phyloP scores from a whole-genome alignment of 2,888 invertebrate species.

The Epinotia bilunana region DNA sequence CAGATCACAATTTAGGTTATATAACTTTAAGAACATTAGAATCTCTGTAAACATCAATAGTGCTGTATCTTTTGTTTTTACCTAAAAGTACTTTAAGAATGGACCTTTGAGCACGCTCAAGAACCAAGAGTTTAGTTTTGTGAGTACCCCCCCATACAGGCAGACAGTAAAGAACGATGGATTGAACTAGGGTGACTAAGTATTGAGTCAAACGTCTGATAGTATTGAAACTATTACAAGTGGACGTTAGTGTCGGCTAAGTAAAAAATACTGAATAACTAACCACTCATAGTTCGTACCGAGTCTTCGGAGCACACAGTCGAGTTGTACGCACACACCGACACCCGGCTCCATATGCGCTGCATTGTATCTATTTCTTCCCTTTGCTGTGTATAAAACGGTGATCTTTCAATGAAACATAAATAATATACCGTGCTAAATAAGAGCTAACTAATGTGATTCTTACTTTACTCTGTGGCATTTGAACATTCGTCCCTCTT shows the following conservation, averaged over 20 bases:
- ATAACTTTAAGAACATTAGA: too few relatives aligned
- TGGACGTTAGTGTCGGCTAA: not conserved
- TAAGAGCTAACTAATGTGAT: conserved; percentile 13
- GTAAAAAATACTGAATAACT: conserved; percentile 49
- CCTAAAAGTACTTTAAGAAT: too few relatives aligned
- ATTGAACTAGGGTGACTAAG: too few relatives aligned
- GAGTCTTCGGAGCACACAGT: conserved; percentile 68
- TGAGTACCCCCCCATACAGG: too few relatives aligned
- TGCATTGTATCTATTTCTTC: conserved; percentile 81
- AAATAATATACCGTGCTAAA: conserved; percentile 6
- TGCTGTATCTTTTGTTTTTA: too few relatives aligned
- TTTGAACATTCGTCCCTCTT: conserved; percentile 76
- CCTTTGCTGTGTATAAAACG: conserved; percentile 67
- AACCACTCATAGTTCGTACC: conserved; percentile 74
- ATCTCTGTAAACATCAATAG: too few relatives aligned
- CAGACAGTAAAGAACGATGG: too few relatives aligned
- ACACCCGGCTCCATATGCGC: conserved; percentile 76
- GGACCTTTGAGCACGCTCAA: too few relatives aligned
- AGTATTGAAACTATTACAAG: too few relatives aligned
- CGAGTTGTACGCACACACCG: conserved; percentile 73
- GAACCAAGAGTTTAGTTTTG: too few relatives aligned
- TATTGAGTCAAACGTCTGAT: too few relatives aligned
- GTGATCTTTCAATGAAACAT: not conserved
- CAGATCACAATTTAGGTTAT: too few relatives aligned
- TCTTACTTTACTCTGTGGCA: conserved; percentile 77